These are phyloP conservation scores for Pandemis heparana DNA, from an alignment of 2,888 invertebrate genomes.

Conservation along the genomic window DNA sequence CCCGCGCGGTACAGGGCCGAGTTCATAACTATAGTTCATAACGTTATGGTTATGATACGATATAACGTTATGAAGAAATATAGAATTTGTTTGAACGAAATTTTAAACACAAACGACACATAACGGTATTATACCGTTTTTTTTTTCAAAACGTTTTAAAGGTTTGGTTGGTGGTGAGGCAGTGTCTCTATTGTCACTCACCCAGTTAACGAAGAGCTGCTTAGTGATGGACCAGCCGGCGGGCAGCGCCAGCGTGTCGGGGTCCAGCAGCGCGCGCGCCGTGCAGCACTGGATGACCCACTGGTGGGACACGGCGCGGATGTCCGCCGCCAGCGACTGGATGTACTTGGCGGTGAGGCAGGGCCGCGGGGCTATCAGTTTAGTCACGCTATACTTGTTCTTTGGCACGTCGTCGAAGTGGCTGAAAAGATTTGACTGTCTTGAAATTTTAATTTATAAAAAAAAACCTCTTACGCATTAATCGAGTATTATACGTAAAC, in stretches of 20 bases:
- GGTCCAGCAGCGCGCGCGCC: slow-evolving; percentile 63
- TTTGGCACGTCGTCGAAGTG: slow-evolving; percentile 85
- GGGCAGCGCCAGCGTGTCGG: slow-evolving; percentile 84
- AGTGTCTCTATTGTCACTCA: slow-evolving; percentile 46
- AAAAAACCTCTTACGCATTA: too few species aligned
- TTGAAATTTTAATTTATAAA: too few species aligned
- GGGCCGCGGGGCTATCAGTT: slow-evolving; percentile 88
- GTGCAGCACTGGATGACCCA: slow-evolving; percentile 89
- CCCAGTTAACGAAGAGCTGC: slow-evolving; percentile 76
- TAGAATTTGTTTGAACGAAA: too few species aligned
- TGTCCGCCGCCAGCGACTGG: slow-evolving; percentile 88
- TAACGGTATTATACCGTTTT: too few species aligned
- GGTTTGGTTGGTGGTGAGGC: too few species aligned
- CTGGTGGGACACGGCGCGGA: slow-evolving; percentile 87
- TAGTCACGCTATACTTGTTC: slow-evolving; percentile 82
- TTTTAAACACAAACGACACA: too few species aligned
- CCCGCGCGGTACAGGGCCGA: too few species aligned
- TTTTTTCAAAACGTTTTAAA: too few species aligned
- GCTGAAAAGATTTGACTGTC: slow-evolving; percentile 50
- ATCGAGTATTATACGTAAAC: too few species aligned
- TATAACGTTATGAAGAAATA: too few species aligned
- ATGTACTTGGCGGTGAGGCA: slow-evolving; percentile 91
- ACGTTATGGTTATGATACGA: too few species aligned
- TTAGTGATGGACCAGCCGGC: slow-evolving; percentile 86
- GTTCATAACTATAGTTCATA: too few species aligned